Evolutionary conservation across 2,888 invertebrate genomes (phyloP), one percentile per base, ranked within the genome.

Genomic region (Steromphala cineraria): DNA sequence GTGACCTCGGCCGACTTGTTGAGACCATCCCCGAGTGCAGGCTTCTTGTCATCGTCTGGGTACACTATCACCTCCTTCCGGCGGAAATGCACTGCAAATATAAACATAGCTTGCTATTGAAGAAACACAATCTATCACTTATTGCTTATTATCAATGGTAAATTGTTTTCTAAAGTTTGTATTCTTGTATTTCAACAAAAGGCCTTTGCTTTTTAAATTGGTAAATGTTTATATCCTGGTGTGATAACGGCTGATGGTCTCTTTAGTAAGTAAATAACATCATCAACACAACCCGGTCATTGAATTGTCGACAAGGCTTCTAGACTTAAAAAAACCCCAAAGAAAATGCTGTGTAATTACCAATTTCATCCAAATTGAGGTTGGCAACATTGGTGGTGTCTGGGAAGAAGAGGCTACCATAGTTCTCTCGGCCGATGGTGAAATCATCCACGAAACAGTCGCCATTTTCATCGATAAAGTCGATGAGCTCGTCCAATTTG

Each of bases 11-110:
- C 99, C 53, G 90, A 96, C 17, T 97, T 95, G 94, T 99, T 99
- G 67, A 99, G 94, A 0, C 96, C 98, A 83, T 95, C 95, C 0
- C 99, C 99, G 7, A 97, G 94, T 0, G 96, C 95, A 0, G 99
- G 99, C 93, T 99, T 99, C 81, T 95, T 95, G 85, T 97, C 97
- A 89, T 98, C 97, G 88, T 95, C 95, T 0, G 99, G 98, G 94
- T 99, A 99, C 4, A 99, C 96, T 24, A 97, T 96, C 2, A 99
- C 96, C 94, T 99, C 99, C 92, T 98, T 98, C 93, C 98, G 96
- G 3, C 98, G 95, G 94, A 99, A 97, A 91, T 97, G 96, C 0
- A 99, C 98, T 96, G 95, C 5, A 92, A 86, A 80, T 36, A 76
- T 46, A 62, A 74, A 36, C 53, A 8, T 46, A 10, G 46, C 1